Base-by-base conservation (phyloP, 2,888 invertebrate genomes). In the Caenorhabditis zanzibari region DNA sequence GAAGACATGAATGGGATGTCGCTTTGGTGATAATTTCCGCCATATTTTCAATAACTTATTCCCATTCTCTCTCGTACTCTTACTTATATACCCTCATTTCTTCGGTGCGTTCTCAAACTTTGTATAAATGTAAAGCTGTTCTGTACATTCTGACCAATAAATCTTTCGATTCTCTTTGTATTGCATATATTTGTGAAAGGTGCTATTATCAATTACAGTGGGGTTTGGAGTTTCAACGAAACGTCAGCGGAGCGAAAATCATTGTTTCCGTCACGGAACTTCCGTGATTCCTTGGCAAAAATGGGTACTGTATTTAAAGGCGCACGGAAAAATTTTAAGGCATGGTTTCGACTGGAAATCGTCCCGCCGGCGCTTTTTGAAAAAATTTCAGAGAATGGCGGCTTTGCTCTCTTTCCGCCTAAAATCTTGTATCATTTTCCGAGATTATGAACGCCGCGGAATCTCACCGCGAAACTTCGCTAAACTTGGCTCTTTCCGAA, bases 1-100 rank as follows among this genome's bases (percentile, higher is more conserved):
- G 87, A 87, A 22, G 90, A 90, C 44, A 81, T 88, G 84, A 86
- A 84, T 64, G 87, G 85, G 49, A 87, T 88, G 88, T 86, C 89
- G 41, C 86, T 89, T 9, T 89, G 89, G 89, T 89, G 80, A 80
- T 41, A 32, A 24, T 47, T 14, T 59, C 28, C 14, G 52, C 44
- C 61, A 56, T 64, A 16, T 54, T 22, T 16, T 52, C 71, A 22
- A 52, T 73, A 69, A 72, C 64, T 77, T 79, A 59, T 84, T 74
- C 6, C 32, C 10, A 28, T 35, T 66, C 44, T 2, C 59, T 41
- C 22, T n/a, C 24, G 9, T 66, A 32, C 2, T 64, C 44, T n/a
- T 32, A 64, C 63, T 41, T 63, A 19, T 19, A 22, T 38, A 52
- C 63, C 5, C 49, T 52, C 38, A 63, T 16, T 61, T 47, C n/a